phyloP scores from a whole-genome alignment of 2,113 vertebrate genomes.

The Callaeas wilsoni region DNA sequence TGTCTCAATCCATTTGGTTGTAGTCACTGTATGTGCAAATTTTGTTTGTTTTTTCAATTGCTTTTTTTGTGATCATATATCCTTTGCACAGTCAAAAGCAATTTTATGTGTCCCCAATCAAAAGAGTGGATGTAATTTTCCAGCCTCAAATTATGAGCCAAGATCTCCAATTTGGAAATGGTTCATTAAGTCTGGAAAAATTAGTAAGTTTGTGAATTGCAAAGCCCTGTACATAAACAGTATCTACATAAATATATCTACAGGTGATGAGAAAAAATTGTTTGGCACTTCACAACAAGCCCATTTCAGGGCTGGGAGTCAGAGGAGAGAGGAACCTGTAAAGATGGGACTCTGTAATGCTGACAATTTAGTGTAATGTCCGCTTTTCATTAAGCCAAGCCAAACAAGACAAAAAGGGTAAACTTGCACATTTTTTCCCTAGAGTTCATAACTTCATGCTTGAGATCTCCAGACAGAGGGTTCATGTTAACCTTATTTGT shows the following conservation, averaged over 20 bases:
- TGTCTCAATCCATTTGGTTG: background rate
- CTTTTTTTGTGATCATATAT: no score
- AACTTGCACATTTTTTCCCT: background rate
- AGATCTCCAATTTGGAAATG: background rate
- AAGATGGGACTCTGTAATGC: background rate
- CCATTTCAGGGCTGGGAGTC: background rate
- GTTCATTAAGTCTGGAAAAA: background rate
- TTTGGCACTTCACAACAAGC: background rate
- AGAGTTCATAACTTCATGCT: background rate
- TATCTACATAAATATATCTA: background rate
- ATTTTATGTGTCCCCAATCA: background rate
- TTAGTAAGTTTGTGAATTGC: background rate
- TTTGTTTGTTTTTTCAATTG: background rate
- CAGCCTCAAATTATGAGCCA: background rate
- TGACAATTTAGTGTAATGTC: background rate
- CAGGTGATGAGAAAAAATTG: background rate
- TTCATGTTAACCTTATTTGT: background rate
- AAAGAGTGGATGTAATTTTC: background rate
- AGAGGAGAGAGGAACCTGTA: background rate
- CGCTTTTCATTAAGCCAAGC: background rate
- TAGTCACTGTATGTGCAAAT: background rate
- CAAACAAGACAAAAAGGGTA: background rate
- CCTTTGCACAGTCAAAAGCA: no score
- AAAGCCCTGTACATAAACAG: background rate
- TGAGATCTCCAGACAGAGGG: background rate